Conservation (phyloP, 2,113 vertebrate genomes). For the Eubucco bourcierii region DNA sequence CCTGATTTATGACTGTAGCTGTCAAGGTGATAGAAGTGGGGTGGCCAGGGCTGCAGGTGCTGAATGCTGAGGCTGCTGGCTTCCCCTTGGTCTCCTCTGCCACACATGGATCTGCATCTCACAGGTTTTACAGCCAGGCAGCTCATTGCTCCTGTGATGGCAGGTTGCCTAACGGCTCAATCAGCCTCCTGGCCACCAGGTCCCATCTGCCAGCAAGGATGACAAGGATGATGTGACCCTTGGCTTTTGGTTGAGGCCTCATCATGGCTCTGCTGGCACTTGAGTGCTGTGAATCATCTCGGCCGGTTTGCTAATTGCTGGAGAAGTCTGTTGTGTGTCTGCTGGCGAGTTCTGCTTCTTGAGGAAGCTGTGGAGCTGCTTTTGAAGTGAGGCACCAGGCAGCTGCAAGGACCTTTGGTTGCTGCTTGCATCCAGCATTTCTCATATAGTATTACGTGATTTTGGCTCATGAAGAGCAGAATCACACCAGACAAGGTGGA, state of each 20-base stretch:
- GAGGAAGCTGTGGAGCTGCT: background rate
- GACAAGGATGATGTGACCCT: background rate
- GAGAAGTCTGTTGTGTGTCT: background rate
- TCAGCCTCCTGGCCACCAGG: background rate
- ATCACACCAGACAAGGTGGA: background rate
- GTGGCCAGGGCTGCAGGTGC: background rate
- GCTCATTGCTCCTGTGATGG: background rate
- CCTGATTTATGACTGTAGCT: background rate
- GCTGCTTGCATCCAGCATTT: background rate
- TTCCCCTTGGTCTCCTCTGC: background rate
- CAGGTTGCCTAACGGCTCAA: background rate
- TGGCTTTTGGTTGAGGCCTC: background rate
- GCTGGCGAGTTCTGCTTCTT: background rate
- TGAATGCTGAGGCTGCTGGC: background rate
- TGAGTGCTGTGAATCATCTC: background rate
- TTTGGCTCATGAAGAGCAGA: background rate
- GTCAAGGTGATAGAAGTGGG: background rate
- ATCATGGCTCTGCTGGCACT: background rate
- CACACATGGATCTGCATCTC: accelerated
- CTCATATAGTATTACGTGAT: accelerated
- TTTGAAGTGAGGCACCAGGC: accelerated
- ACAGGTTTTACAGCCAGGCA: background rate
- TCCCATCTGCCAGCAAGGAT: background rate
- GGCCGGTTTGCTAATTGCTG: background rate
- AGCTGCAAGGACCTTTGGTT: background rate